Conservation (phyloP, 2,888 invertebrate species). For the Chirona hameri region DNA sequence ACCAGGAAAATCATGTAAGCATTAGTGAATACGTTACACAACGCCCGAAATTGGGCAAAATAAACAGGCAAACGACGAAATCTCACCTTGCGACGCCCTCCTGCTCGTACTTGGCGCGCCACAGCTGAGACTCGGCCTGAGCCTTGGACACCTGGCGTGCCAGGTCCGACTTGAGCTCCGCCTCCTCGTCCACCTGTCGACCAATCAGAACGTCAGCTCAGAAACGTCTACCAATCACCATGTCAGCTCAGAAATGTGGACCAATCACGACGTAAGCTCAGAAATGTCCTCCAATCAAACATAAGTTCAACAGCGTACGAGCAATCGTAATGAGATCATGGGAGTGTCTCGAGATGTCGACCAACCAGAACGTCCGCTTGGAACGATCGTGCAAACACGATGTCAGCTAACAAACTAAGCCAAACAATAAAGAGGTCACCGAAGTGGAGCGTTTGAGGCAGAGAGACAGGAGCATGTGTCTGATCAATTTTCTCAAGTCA, state of each 20-base stretch:
- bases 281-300: no score
- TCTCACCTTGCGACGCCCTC: slow-evolving; percentile 76
- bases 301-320: no score
- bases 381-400: no score
- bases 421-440: no score
- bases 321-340: no score
- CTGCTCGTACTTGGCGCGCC: slow-evolving; percentile 98
- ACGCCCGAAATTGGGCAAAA: no score
- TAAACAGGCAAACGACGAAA: neutral
- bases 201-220: neutral
- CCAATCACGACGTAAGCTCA: slow-evolving; percentile 54
- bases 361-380: slow-evolving; percentile 49
- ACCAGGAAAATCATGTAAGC: no score
- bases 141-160: slow-evolving; percentile 99
- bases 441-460: no score
- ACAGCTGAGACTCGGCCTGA: slow-evolving; percentile 92
- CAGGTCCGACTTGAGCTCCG: slow-evolving; percentile 96
- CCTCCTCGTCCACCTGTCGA: slow-evolving; percentile 76
- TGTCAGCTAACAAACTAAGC: no score
- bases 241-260: slow-evolving; percentile 93
- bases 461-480: no score
- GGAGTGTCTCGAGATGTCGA: slow-evolving; percentile 86
- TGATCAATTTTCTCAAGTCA: no score
- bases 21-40: no score
- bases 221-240: slow-evolving; percentile 69